phyloP scores from a whole-genome alignment of 2,797 vertebrate species.

The Tenualosa thibaudeaui region DNA sequence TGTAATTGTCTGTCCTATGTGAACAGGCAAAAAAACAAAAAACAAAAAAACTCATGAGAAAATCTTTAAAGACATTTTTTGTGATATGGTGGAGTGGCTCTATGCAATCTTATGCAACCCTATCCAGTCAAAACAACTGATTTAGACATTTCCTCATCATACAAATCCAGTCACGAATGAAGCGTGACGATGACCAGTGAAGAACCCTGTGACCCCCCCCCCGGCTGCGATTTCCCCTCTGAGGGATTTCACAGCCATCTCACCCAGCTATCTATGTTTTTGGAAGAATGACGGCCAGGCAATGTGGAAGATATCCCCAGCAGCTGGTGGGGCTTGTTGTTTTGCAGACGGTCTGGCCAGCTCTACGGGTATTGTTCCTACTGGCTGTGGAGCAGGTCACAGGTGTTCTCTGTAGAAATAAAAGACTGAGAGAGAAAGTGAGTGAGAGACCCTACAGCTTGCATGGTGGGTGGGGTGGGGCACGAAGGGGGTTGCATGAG shows the following conservation, averaged over 20 bases:
- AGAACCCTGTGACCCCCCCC: not conserved
- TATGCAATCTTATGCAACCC: no score
- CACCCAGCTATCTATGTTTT: not conserved
- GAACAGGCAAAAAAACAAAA: not conserved
- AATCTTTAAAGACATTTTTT: not conserved
- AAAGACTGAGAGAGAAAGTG: not conserved
- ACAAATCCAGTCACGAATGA: not conserved
- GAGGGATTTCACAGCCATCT: no score
- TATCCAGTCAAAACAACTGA: no score
- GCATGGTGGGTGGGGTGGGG: not conserved
- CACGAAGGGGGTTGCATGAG: not conserved
- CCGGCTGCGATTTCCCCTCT: not conserved
- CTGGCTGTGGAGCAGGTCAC: slow-evolving; percentile 26
- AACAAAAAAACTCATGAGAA: not conserved
- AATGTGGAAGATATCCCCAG: slow-evolving; percentile 37
- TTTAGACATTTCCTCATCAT: not conserved
- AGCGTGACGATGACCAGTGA: not conserved
- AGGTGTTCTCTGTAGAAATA: slow-evolving; percentile 44
- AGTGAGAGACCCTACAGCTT: not conserved
- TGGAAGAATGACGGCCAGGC: not conserved
- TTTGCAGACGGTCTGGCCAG: slow-evolving; percentile 3
- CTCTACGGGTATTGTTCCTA: slow-evolving; percentile 28
- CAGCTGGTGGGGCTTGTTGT: slow-evolving; percentile 22
- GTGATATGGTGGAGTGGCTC: not conserved
- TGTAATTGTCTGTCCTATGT: not conserved